Base-by-base conservation (phyloP, 2,888 invertebrate species). In the Antheraea assamensis region DNA sequence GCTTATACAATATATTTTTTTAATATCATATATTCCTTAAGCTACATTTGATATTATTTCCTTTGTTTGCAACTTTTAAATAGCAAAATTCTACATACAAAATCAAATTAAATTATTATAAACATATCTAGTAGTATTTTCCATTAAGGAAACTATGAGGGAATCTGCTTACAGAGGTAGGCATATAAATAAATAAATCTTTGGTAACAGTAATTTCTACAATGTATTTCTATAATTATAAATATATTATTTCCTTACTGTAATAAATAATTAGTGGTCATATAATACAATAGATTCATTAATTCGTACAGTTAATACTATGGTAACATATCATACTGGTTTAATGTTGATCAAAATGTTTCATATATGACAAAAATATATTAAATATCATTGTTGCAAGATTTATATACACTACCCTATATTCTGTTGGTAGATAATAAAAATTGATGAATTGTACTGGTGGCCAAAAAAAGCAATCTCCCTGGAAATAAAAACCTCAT, bases 371-470 rank as follows among this genome's bases (percentile, higher is more conserved):
- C 76, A 99, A 93, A 86, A 98, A 98, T 76, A 98, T 95, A 91
- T 99, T 97, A 92, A 98, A 99, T 42, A 97, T 85, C 90, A 98
- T 97, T 71, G 98, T 98, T 78, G 98, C 96, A 73, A 96, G 88
- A 88, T 98, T 98, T 19, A 98, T 97, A 85, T 98, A 99, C 31
- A 98, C 86, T 15, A 99, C 98, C 82, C 99, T 96, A 87, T 97
- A 98, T 78, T 96, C 96, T 27, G 97, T 95, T 47, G 98, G 97
- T 76, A 99, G 88, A 83, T 96, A 97, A 80, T 97, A 96, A 89
- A 99, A 99, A 91, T 99, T 99, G 21, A 99, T 86, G 82, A 97
- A 97, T 88, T 99, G 99, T 2, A 97, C 96, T 70, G 98, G 98
- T 5, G 99, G 98, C 98, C 99, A 99, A 74, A 98, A 96, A 75